Evolutionary conservation across 2,888 invertebrate species (phyloP).

Genomic region (Caenorhabditis virilis): DNA sequence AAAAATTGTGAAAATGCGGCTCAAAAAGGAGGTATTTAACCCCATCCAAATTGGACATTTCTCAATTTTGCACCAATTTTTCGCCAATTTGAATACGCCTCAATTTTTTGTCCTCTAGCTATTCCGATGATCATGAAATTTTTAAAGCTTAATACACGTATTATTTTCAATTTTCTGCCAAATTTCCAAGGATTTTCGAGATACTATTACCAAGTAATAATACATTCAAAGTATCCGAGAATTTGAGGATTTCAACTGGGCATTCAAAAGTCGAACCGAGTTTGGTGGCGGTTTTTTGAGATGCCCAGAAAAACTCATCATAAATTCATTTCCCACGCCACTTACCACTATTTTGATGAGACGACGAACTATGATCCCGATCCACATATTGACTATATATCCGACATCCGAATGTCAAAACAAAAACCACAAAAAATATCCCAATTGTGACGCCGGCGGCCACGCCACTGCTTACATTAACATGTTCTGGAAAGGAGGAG

Average conservation of each 20-base stretch:
- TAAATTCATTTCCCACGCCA: too few species aligned
- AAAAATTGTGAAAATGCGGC: too few species aligned
- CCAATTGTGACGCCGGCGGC: slow-evolving; percentile 64
- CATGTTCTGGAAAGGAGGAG: slow-evolving; percentile 47
- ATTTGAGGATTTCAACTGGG: background rate
- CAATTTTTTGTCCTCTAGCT: too few species aligned
- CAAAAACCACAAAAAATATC: slow-evolving; percentile 62
- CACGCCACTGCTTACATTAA: slow-evolving; percentile 58
- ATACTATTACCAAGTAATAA: too few species aligned
- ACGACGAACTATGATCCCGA: slow-evolving; percentile 15
- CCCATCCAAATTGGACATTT: too few species aligned
- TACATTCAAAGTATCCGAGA: background rate
- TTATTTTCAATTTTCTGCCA: too few species aligned
- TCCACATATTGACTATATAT: slow-evolving; percentile 59
- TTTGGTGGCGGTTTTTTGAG: background rate
- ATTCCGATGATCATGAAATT: too few species aligned
- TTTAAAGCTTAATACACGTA: too few species aligned
- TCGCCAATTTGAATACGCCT: too few species aligned
- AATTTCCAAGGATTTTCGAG: too few species aligned
- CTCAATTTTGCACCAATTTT: too few species aligned
- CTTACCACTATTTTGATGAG: slow-evolving; percentile 18
- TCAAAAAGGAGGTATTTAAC: too few species aligned
- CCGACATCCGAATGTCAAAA: slow-evolving; percentile 64
- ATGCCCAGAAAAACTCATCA: background rate
- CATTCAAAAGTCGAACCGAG: background rate